Evolutionary conservation across 92 coral and sea anemone genomes (phyloP), one percentile per base, ranked within the genome.

Genomic region (Porites rus): DNA sequence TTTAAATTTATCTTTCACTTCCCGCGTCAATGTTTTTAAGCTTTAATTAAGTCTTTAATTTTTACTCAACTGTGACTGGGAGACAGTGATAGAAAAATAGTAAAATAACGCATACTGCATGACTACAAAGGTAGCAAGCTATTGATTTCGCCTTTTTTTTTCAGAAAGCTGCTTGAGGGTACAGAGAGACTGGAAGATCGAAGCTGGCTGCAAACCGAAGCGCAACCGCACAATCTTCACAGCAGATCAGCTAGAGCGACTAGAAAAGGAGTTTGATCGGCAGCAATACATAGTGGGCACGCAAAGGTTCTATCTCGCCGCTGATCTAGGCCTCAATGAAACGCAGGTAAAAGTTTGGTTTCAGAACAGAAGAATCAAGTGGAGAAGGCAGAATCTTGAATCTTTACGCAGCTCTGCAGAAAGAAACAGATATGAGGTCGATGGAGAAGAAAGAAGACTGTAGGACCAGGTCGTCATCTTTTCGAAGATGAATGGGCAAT

Each of bases 261-360:
- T 94, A 0, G 98, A 94, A 83, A 87, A 85, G 17, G 98, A 94
- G 82, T 94, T 94, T 69, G 92, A 90, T 38, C 90, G 80, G 52
- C 98, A 94, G 46, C 98, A 94, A 65, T 94, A 94, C 84, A 87
- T 94, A 16, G 98, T 94, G 8, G 98, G 95, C 2, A 80, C 98
- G 6, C 95, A 94, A 65, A 76, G 95, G 20, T 90, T 90, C 70
- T 92, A 90, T 58, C 93, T 94, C 56, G 98, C 98, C 0, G 64
- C 92, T 12, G 95, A 90, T 73, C 93, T 94, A 8, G 94, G 95
- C 20, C 92, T 94, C 11, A 89, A 91, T n/a, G 98, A 94, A 83
- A 94, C 98, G 14, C 98, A 94, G 70, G 98, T 94, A 11, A 94
- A 94, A 74, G 92, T 94, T 61, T 94, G 98, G 98, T 94, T 94